Base-by-base conservation (phyloP, 2,113 vertebrate species). In the Sprattus sprattus region DNA sequence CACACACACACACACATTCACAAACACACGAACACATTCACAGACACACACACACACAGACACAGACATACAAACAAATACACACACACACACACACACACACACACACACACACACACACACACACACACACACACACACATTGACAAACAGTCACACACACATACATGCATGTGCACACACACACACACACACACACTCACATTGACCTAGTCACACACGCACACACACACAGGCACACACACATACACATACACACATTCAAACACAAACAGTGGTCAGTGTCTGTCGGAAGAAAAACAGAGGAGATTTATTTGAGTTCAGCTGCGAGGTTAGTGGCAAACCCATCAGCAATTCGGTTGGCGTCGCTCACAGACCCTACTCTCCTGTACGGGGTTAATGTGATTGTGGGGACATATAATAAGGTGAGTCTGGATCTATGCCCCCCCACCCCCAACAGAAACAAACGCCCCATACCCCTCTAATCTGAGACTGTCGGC, bases 321-420 rank as follows among this genome's bases (percentile, higher is more conserved):
- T 78, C 22, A 39, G 86, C 64, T 50, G 32, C 9, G 1, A 57
- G 82, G 78, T 81, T 49, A 52, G 47, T 4, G 32, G 46, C 45
- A 22, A 25, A 78, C 82, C 87, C 47, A 86, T 88, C 83, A 86
- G 84, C 44, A 50, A 86, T 87, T 85, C 82, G 10, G 39, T 45
- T 39, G 11, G 45, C 54, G 25, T 60, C 84, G 47, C 54, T 10
- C 22, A 18, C 44, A 45, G 80, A 86, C 82, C 82, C 71, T 28
- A 64, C 46, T 82, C 82, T 80, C 47, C 71, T 85, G 84, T 84
- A 87, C 82, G 89, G 28, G 89, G 89, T 90, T 87, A 88, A 86
- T 88, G 86, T 83, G 83, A 85, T 85, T 87, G 85, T 85, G 83
- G 54, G 75, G 83, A 84, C 44, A 45, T 75, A 50, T 75, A 54